Conservation (phyloP, 2,888 invertebrate species). For the Nomada hirtipes region DNA sequence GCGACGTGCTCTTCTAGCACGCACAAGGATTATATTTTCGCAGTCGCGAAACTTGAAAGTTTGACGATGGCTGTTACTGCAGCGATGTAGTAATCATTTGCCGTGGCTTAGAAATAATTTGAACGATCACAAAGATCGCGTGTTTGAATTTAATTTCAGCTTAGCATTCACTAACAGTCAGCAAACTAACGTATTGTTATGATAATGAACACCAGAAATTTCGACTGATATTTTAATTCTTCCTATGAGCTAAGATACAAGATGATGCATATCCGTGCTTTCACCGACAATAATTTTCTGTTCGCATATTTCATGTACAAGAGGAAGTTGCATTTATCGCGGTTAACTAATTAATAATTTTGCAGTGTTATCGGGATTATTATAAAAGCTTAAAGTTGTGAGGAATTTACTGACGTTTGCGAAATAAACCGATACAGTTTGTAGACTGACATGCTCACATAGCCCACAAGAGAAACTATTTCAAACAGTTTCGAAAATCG, state of each 20-base stretch:
- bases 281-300: background rate
- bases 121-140: background rate
- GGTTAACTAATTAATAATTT: constrained; percentile 9
- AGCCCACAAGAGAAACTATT: background rate
- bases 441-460: background rate
- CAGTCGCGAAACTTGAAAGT: background rate
- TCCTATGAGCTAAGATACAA: background rate
- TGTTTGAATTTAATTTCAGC: background rate
- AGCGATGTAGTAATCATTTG: background rate
- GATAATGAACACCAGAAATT: too few relatives aligned
- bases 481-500: background rate
- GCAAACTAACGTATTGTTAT: background rate
- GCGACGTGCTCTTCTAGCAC: background rate
- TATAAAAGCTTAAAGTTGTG: background rate
- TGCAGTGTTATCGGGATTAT: background rate
- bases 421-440: background rate
- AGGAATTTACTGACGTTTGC: constrained; percentile 6
- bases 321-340: background rate
- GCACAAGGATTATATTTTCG: background rate
- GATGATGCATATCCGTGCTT: background rate
- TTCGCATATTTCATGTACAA: background rate
- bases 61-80: background rate
- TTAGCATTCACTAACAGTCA: constrained; percentile 13
- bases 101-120: constrained; percentile 13
- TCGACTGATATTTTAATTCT: background rate